Conservation (phyloP, 2,113 vertebrate species). For the Chaetura pelagica region DNA sequence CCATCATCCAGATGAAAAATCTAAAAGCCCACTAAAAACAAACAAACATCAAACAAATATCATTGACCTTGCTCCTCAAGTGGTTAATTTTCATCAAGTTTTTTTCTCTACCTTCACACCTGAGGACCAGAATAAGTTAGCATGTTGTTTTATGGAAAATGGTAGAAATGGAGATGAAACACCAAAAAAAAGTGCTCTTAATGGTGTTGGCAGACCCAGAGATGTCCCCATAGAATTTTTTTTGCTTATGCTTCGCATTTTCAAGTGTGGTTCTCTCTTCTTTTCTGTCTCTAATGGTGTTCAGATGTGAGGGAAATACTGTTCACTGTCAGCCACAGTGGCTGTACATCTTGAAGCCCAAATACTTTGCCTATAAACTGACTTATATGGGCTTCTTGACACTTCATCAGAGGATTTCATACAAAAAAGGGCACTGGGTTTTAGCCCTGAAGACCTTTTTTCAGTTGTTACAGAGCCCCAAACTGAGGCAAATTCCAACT, state of each 20-base stretch:
- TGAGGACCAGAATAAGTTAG: neutral
- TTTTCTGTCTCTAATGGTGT: neutral
- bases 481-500: neutral
- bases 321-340: slow-evolving; percentile 27
- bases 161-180: slow-evolving; percentile 45
- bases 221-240: slow-evolving; percentile 8
- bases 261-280: neutral
- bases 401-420: slow-evolving; percentile 4
- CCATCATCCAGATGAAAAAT: neutral
- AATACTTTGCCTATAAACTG: neutral
- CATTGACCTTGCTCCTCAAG: neutral
- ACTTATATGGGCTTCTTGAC: neutral
- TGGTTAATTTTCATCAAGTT: neutral
- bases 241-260: slow-evolving; percentile 52
- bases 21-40: neutral
- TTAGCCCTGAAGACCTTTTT: neutral
- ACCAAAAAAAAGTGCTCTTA: slow-evolving; percentile 52
- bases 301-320: slow-evolving; percentile 33
- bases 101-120: neutral
- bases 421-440: neutral
- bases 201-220: slow-evolving; percentile 53
- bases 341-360: neutral
- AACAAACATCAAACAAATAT: neutral
- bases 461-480: neutral
- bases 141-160: slow-evolving; percentile 40